Conservation (phyloP, 1,140 invertebrate genomes). For the Halesus radiatus region DNA sequence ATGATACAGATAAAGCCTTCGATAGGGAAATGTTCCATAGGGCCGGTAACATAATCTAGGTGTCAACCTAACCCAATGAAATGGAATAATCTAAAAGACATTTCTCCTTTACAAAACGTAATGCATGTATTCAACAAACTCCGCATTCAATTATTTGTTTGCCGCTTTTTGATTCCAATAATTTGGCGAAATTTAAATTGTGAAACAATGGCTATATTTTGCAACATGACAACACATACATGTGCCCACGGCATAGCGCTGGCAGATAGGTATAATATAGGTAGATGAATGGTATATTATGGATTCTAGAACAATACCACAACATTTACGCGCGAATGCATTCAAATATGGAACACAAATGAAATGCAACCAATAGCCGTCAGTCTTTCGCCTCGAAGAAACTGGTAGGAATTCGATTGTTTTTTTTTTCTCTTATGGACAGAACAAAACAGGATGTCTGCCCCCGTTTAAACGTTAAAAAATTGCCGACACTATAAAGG, state of each 20-base stretch:
- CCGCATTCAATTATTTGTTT: too few relatives aligned
- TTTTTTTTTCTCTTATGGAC: background rate
- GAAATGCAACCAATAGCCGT: constrained; percentile 7
- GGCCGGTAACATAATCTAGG: too few relatives aligned
- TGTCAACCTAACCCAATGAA: too few relatives aligned
- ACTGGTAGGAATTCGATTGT: background rate
- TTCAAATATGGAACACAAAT: constrained; percentile 16
- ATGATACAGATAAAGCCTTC: too few relatives aligned
- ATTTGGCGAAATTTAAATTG: background rate
- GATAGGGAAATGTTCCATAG: too few relatives aligned
- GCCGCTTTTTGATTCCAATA: constrained; percentile 2
- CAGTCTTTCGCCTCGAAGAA: background rate
- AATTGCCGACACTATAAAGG: background rate
- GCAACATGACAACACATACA: background rate
- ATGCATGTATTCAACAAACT: too few relatives aligned
- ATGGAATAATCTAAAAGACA: too few relatives aligned
- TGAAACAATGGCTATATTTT: background rate
- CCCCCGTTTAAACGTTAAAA: background rate
- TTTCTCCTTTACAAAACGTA: too few relatives aligned
- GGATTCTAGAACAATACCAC: constrained; percentile 6
- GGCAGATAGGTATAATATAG: too few relatives aligned
- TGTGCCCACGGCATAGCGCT: background rate
- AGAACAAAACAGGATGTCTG: background rate
- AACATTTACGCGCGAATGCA: constrained; percentile 10
- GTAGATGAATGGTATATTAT: background rate